Conservation (phyloP, 2,797 vertebrate species). For the Melanotaenia maccullochi region DNA sequence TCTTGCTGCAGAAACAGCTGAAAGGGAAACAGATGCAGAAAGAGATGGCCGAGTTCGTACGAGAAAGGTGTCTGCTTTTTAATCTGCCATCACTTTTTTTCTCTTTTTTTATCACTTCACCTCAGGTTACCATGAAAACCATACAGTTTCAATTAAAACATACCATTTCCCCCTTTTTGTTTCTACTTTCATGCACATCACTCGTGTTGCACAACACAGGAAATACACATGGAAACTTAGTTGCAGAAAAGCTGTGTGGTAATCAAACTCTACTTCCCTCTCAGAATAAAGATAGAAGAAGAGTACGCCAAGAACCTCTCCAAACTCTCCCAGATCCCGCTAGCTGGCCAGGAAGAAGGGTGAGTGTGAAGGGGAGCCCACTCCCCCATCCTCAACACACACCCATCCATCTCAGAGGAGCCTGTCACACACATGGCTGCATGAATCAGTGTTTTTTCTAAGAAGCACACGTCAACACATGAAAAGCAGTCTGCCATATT, state of each 20-base stretch:
- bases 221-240: slow-evolving; percentile 38
- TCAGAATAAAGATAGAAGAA: slow-evolving; percentile 98
- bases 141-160: slow-evolving; percentile 32
- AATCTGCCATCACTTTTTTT: slow-evolving; percentile 9
- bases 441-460: slow-evolving; percentile 11
- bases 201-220: slow-evolving; percentile 58
- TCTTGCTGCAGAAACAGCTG: slow-evolving; percentile 95
- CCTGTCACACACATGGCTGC: slow-evolving; percentile 20
- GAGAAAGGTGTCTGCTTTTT: slow-evolving; percentile 88
- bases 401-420: neutral
- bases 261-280: slow-evolving; percentile 62
- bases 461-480: slow-evolving; percentile 11
- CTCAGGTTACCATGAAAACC: slow-evolving; percentile 63
- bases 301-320: slow-evolving; percentile 97
- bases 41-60: slow-evolving; percentile 97
- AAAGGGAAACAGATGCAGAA: slow-evolving; percentile 99
- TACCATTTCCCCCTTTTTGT: slow-evolving; percentile 48
- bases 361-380: slow-evolving; percentile 75
- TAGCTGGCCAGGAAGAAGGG: slow-evolving; percentile 96
- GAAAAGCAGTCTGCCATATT: slow-evolving; percentile 18
- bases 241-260: slow-evolving; percentile 52
- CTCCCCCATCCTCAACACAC: neutral
- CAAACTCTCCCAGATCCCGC: slow-evolving; percentile 94
- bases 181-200: slow-evolving; percentile 38
- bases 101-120: slow-evolving; percentile 8